Conservation (phyloP, 2,113 vertebrate genomes). For the Grallaria varia region DNA sequence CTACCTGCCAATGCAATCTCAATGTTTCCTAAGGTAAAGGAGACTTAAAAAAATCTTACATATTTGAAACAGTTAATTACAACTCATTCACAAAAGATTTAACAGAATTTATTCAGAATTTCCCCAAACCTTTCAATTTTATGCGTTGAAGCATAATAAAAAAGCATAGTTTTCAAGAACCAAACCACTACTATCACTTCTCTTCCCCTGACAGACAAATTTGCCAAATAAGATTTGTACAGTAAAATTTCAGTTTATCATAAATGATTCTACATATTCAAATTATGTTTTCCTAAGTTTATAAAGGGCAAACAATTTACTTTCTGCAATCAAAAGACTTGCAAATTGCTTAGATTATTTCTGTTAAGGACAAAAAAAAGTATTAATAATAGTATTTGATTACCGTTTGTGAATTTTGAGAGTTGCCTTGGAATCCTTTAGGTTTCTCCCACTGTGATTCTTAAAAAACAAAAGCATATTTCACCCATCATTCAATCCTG, state of each 20-base stretch:
- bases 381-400: not conserved
- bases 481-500: not conserved
- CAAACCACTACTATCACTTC: not conserved
- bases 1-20: not conserved
- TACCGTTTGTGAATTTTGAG: constrained; percentile 70
- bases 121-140: not conserved
- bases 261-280: not conserved
- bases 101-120: not conserved
- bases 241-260: not conserved
- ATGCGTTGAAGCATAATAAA: not conserved
- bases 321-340: not conserved
- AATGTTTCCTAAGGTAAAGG: not conserved
- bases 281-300: not conserved
- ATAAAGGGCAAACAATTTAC: not conserved
- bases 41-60: too few species aligned
- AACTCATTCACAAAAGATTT: not conserved
- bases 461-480: constrained; percentile 62
- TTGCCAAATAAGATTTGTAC: not conserved
- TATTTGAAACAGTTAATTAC: too few species aligned
- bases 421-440: constrained; percentile 78
- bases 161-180: not conserved
- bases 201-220: not conserved
- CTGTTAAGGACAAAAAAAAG: not conserved
- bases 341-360: not conserved
- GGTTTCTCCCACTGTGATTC: constrained; percentile 83